A percentile compares a stretch with the other conserved stretches of the same genome.
Conservation (phyloP, 64 coral and sea anemone genomes). For the Dendronephthya gigantea region DNA sequence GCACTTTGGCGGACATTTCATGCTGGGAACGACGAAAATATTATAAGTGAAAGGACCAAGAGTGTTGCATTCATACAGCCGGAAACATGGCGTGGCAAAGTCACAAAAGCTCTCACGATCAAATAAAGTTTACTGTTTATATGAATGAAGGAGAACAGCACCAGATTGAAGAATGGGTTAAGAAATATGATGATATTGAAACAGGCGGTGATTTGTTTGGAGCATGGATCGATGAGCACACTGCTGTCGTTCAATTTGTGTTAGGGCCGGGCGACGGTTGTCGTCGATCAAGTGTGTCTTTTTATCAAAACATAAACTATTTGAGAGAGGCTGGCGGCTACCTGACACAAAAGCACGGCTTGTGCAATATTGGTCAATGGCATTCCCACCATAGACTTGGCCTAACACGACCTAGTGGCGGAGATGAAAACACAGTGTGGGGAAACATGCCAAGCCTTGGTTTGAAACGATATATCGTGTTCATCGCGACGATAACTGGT, state of each 20-base stretch:
- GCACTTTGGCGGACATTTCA: no score
- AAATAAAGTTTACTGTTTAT: background rate
- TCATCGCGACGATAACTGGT: background rate
- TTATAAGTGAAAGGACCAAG: no score
- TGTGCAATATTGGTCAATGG: constrained; percentile 2
- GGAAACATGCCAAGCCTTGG: constrained; percentile 4
- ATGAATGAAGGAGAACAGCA: background rate
- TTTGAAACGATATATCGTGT: background rate
- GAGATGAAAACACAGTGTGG: background rate
- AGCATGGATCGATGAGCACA: background rate
- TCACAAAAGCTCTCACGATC: background rate
- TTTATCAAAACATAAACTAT: background rate
- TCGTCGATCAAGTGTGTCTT: background rate
- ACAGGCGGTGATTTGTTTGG: constrained; percentile 11
- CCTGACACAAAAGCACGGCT: background rate
- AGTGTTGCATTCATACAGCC: no score
- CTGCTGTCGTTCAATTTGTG: constrained; percentile 2
- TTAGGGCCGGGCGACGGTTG: background rate
- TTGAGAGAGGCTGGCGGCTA: background rate
- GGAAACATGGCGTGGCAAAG: no score
- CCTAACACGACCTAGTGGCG: background rate
- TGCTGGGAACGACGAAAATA: no score
- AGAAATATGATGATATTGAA: background rate
- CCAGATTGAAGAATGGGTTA: background rate
- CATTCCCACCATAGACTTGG: background rate